A percentile compares a stretch with the other conserved stretches of the same genome.
These are phyloP conservation scores for Dastarcus helophoroides DNA, from an alignment of 2,888 invertebrate genomes.

Conservation along the genomic window DNA sequence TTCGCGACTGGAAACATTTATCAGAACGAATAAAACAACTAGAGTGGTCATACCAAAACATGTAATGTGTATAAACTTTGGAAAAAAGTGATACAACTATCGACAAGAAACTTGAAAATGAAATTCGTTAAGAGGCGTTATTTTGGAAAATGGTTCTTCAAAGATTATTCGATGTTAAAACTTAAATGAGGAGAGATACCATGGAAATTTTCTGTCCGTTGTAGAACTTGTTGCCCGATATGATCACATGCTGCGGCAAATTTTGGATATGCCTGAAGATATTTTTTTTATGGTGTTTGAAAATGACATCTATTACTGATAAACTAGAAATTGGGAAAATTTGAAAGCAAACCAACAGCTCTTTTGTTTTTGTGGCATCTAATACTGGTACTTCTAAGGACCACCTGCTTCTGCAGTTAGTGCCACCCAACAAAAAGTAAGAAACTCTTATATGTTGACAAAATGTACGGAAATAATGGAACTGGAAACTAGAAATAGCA, in stretches of 20 bases:
- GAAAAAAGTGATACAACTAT: too few species aligned
- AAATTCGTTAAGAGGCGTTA: conserved; percentile 11
- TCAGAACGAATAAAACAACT: conserved; percentile 13
- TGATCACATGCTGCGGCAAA: conserved; percentile 15
- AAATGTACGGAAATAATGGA: too few species aligned
- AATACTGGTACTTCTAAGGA: too few species aligned
- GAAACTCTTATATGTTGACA: too few species aligned
- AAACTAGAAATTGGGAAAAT: too few species aligned
- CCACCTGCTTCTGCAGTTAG: too few species aligned
- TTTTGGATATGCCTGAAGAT: conserved; percentile 16
- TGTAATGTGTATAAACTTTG: conserved; percentile 12
- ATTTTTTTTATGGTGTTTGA: too few species aligned
- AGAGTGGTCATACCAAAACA: conserved; percentile 8
- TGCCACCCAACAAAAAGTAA: too few species aligned
- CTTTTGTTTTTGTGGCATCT: too few species aligned
- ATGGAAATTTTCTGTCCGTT: conserved; percentile 16
- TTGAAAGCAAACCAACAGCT: too few species aligned
- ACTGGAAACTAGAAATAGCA: too few species aligned
- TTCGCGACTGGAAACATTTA: conserved; percentile 11
- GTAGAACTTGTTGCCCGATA: conserved; percentile 15
- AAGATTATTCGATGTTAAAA: conserved; percentile 14
- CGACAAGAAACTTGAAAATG: conserved; percentile 12
- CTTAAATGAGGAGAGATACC: conserved; percentile 13
- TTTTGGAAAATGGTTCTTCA: conserved; percentile 13
- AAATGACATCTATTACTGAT: too few species aligned